A percentile compares a stretch with the other conserved stretches of the same genome.
Evolutionary conservation across 2,113 vertebrate genomes (phyloP).

Genomic region (Eretmochelys imbricata): DNA sequence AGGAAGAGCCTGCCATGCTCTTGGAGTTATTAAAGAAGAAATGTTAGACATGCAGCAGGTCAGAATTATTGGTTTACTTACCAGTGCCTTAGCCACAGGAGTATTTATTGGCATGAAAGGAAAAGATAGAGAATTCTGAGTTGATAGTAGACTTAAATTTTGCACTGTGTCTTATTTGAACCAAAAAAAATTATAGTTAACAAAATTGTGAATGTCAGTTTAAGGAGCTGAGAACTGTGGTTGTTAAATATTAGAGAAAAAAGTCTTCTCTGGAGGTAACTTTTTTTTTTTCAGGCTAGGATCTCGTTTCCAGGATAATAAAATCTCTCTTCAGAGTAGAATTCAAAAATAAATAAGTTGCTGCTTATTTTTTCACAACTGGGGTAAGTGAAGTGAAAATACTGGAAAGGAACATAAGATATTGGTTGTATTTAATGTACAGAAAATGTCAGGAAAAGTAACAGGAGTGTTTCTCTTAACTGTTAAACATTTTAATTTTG

Average conservation of each 20-base stretch:
- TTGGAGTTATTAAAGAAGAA: conserved; percentile 81
- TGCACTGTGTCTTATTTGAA: conserved; percentile 13
- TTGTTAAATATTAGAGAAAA: neutral
- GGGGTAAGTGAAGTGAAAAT: neutral
- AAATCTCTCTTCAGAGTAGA: neutral
- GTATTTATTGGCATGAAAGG: conserved; percentile 36
- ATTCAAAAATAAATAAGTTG: neutral
- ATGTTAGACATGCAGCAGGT: conserved; percentile 76
- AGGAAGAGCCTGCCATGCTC: conserved; percentile 81
- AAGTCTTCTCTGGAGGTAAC: neutral
- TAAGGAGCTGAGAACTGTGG: neutral
- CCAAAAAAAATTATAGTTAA: neutral
- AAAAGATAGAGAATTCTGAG: conserved; percentile 12
- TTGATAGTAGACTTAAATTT: neutral
- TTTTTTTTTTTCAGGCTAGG: neutral
- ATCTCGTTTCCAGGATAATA: neutral
- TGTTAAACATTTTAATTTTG: neutral
- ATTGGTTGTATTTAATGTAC: neutral
- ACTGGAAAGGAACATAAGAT: neutral
- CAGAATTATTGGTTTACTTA: conserved; percentile 56
- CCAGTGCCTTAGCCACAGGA: conserved; percentile 31
- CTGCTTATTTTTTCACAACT: neutral
- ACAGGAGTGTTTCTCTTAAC: accelerated
- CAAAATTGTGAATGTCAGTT: neutral
- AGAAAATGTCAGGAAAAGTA: neutral